Base-by-base conservation (phyloP, 1,140 invertebrate species). In the Drosophila insularis region DNA sequence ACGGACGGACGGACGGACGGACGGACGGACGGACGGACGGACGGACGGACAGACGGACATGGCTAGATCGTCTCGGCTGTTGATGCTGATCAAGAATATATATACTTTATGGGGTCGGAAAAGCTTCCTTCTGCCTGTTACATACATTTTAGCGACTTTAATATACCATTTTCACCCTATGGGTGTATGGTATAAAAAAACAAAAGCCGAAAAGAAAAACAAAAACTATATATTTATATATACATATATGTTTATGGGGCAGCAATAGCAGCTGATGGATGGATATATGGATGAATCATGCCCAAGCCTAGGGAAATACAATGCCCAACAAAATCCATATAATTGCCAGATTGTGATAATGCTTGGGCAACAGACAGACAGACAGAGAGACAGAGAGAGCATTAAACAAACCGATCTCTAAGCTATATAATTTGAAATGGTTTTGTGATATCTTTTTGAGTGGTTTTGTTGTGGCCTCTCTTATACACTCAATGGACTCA, bases 281-380 rank as follows among this genome's bases (percentile, higher is more conserved):
- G 14, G 17, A 50, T 50, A 68, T 14, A 50, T 50, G 17, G 74
- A 74, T 74, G 61, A 74, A 63, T 74, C 71, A 72, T 56, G 71
- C 43, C 56, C 71, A 23, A 37, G 56, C 19, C n/a, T 17, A 35
- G 32, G 31, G 56, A 21, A 63, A 75, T 8, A 76, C 73, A 76
- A 76, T 76, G 72, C 73, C 72, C 72, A 27, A 75, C 73, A 75
- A 50, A 75, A 50, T 50, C 43, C 43, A 21, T 50, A 21, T 76
- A 76, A 76, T 76, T 75, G 72, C 73, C 73, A 75, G 64, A 73
- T 59, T 75, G 62, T 63, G 73, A 76, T 76, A 76, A 69, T 75
- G 72, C 59, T 53, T 53, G 40, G 31, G 43, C 43, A 60, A 73
- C 35, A 58, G 69, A 65, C 72, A 58, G 35, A 53, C 40, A 73